phyloP scores from a whole-genome alignment of 2,113 vertebrate genomes.

The Chrysemys picta region DNA sequence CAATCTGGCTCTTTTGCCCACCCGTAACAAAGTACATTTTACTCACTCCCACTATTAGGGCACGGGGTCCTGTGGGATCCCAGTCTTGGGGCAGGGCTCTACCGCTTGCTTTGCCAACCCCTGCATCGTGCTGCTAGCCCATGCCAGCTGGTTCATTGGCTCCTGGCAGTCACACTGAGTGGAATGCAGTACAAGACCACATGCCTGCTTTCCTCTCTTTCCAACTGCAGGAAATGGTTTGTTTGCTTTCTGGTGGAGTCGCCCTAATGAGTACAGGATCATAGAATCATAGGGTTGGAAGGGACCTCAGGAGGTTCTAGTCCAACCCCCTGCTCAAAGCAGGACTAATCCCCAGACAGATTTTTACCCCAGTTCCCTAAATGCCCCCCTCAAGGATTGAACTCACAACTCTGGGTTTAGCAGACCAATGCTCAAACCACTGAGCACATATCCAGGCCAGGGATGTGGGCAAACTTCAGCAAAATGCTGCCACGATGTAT shows the following conservation, averaged over 20 bases:
- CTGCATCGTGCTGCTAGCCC: background rate
- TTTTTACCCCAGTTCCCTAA: no score
- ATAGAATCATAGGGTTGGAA: no score
- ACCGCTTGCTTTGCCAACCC: background rate
- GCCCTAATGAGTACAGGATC: background rate
- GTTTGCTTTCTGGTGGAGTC: background rate
- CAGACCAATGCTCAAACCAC: no score
- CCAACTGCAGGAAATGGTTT: background rate
- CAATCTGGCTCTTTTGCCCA: background rate
- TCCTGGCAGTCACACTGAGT: background rate
- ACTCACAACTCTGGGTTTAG: no score
- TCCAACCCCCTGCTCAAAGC: no score
- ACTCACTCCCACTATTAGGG: background rate
- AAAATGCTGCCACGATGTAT: background rate
- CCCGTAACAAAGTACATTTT: background rate
- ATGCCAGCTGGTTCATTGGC: background rate
- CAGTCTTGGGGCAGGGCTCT: background rate
- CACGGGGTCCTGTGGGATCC: no score
- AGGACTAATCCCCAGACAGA: no score
- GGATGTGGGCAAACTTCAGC: background rate
- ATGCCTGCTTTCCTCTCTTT: background rate
- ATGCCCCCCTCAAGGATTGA: no score
- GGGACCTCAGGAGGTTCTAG: no score
- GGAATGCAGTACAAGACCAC: accelerated
- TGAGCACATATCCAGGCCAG: background rate